Evolutionary conservation across 2,113 vertebrate species (phyloP).

Genomic region (Centrocercus urophasianus): DNA sequence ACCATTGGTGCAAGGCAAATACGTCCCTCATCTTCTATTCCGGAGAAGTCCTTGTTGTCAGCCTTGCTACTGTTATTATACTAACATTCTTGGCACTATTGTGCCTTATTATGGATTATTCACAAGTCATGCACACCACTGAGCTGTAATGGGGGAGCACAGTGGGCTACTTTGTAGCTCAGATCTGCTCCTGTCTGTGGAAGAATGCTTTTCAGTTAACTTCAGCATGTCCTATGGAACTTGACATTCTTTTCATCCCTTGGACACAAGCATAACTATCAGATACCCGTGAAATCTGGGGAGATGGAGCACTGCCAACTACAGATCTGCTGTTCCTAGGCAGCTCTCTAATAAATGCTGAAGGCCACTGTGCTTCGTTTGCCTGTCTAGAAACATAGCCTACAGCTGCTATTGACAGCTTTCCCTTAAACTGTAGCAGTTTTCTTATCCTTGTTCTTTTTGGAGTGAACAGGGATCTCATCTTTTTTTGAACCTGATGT

Average conservation of each 20-base stretch:
- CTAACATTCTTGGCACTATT: not conserved
- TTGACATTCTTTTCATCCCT: not conserved
- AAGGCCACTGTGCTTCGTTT: not conserved
- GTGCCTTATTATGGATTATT: not conserved
- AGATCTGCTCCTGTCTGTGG: not conserved
- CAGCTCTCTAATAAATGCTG: not conserved
- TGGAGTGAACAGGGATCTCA: not conserved
- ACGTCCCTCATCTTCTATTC: not conserved
- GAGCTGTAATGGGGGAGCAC: not conserved
- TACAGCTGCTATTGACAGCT: not conserved
- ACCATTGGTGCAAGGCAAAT: not conserved
- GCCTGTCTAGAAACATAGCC: not conserved
- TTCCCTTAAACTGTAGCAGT: not conserved
- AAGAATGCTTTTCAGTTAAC: not conserved
- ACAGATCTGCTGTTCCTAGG: not conserved
- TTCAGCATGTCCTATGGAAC: not conserved
- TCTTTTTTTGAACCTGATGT: not conserved
- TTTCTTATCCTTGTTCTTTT: not conserved
- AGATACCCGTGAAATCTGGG: accelerated
- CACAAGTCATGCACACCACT: not conserved
- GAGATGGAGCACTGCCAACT: not conserved
- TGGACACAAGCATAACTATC: not conserved
- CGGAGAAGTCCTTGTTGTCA: not conserved
- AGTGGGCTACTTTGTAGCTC: not conserved
- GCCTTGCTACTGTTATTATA: not conserved